phyloP scores from a whole-genome alignment of 1,140 invertebrate genomes.

The Galendromus occidentalis region DNA sequence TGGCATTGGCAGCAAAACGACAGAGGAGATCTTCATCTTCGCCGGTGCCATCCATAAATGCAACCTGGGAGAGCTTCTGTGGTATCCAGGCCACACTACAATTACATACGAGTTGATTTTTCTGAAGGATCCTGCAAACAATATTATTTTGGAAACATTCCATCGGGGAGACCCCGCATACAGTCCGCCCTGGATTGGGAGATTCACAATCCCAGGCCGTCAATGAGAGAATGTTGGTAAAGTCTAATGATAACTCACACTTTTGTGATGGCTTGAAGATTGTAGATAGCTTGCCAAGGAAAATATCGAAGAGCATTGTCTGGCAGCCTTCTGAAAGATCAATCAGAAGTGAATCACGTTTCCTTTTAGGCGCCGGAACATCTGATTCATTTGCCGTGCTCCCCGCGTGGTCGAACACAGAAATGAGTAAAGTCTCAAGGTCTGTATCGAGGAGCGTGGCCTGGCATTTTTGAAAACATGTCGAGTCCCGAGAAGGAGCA shows the following conservation, averaged over 20 bases:
- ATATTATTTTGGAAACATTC: too few species aligned
- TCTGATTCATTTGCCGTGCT: neutral
- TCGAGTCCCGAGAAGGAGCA: too few species aligned
- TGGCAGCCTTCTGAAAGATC: neutral
- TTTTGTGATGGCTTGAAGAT: neutral
- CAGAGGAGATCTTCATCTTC: neutral
- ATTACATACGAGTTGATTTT: neutral
- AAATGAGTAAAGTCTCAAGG: too few species aligned
- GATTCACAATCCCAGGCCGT: too few species aligned
- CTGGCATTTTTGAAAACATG: too few species aligned
- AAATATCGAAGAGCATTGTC: neutral
- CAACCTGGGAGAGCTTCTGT: neutral
- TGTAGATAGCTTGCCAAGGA: neutral
- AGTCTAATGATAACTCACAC: neutral
- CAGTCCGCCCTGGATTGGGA: too few species aligned
- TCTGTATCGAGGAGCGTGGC: too few species aligned
- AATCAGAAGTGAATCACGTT: neutral
- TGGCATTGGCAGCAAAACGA: neutral
- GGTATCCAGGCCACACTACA: constrained; percentile 1
- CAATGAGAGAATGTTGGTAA: too few species aligned
- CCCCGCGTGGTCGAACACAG: too few species aligned
- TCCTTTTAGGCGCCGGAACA: neutral
- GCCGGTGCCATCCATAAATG: neutral
- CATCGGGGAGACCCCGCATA: too few species aligned
- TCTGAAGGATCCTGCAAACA: neutral